These are phyloP conservation scores for Lepus oiostolus DNA, from an alignment of 2,797 vertebrate genomes.

Conservation along the genomic window DNA sequence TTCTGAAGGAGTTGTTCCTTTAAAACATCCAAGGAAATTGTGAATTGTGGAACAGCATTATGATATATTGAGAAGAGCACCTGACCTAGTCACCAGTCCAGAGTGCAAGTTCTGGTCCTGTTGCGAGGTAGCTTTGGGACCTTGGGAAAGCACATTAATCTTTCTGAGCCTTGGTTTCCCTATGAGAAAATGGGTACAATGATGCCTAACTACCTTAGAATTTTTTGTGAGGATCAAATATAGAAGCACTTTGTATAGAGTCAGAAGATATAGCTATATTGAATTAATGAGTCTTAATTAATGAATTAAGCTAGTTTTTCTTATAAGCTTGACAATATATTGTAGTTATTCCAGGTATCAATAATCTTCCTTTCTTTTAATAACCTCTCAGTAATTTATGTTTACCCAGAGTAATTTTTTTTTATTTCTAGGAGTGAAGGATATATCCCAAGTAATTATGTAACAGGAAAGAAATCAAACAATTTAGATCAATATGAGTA, in stretches of 20 bases:
- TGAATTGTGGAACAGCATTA: neutral
- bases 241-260: slow-evolving; percentile 9
- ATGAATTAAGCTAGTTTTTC: neutral
- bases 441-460: slow-evolving; percentile 97
- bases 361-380: slow-evolving; percentile 26
- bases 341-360: slow-evolving; percentile 26
- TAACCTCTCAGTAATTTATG: slow-evolving; percentile 4
- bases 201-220: neutral
- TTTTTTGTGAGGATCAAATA: slow-evolving; percentile 24
- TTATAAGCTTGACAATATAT: neutral
- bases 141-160: neutral
- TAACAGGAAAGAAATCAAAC: slow-evolving; percentile 93
- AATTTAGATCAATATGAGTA: slow-evolving; percentile 95
- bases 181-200: neutral
- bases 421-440: slow-evolving; percentile 91
- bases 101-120: neutral
- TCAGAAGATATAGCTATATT: neutral
- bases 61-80: neutral
- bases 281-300: neutral
- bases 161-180: slow-evolving; percentile 40
- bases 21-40: slow-evolving; percentile 2
- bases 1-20: slow-evolving; percentile 17
- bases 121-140: neutral
- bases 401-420: slow-evolving; percentile 50
- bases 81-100: neutral